Percentiles rank a stretch among this genome's conserved stretches.
Evolutionary conservation across 2,113 vertebrate species (phyloP).

Genomic region (Origma solitaria): DNA sequence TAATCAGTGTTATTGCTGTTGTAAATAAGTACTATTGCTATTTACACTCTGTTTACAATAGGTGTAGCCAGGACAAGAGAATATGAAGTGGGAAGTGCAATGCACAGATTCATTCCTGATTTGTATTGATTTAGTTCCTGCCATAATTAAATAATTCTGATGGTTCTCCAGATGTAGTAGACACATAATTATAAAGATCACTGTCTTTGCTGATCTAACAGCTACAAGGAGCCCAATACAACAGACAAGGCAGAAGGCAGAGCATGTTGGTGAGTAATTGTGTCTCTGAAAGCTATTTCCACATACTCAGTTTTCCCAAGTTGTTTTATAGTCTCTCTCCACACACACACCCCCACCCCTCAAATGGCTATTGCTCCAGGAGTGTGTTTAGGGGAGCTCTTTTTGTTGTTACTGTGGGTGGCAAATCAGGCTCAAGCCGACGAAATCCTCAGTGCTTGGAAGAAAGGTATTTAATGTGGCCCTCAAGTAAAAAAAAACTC

Average conservation of each 20-base stretch:
- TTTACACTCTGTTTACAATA: neutral
- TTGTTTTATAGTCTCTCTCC: neutral
- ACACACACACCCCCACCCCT: fast-evolving
- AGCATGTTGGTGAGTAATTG: neutral
- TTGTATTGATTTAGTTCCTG: neutral
- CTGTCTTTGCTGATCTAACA: neutral
- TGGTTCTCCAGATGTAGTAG: neutral
- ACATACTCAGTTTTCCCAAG: neutral
- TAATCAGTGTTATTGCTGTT: neutral
- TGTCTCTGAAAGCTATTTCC: neutral
- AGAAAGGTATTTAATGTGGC: neutral
- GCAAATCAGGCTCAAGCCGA: neutral
- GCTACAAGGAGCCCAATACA: neutral
- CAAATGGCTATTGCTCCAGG: neutral
- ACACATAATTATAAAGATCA: neutral
- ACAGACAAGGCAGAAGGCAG: neutral
- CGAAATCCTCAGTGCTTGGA: neutral
- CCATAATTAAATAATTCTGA: neutral
- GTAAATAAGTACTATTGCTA: neutral
- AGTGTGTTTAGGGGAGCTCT: neutral
- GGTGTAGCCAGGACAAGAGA: neutral
- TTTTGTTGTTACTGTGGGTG: neutral
- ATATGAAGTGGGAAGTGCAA: neutral
- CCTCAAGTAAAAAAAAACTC: neutral
- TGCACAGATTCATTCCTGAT: neutral